These are phyloP conservation scores for Syrphus vitripennis DNA, from an alignment of 2,888 invertebrate genomes.

Conservation along the genomic window DNA sequence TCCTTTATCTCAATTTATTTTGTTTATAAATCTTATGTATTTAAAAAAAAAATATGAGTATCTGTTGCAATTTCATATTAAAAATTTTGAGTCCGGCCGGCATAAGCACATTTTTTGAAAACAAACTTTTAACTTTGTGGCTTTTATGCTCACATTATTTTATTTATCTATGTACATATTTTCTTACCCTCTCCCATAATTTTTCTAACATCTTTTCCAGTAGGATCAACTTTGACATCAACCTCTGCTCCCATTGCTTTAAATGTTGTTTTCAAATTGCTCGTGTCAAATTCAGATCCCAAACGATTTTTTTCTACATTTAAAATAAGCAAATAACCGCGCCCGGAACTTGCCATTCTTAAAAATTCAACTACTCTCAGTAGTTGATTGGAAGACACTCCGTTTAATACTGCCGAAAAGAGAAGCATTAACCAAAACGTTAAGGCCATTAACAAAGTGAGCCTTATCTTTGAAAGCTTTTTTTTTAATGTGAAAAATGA, in stretches of 20 bases:
- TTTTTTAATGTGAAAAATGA: too few species aligned
- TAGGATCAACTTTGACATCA: neutral
- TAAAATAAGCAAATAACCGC: neutral
- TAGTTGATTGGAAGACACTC: neutral
- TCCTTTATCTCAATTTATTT: too few species aligned
- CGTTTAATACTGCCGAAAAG: neutral
- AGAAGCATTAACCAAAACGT: too few species aligned
- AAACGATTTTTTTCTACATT: neutral
- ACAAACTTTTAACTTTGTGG: too few species aligned
- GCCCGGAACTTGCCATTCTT: neutral
- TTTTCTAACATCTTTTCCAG: neutral
- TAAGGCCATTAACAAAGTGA: neutral
- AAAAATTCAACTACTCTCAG: neutral
- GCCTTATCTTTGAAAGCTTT: neutral
- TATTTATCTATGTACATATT: too few species aligned
- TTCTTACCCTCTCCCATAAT: conserved; percentile 3
- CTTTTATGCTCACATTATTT: too few species aligned
- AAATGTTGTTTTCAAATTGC: neutral
- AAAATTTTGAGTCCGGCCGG: too few species aligned
- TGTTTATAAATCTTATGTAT: too few species aligned
- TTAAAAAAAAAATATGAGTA: too few species aligned
- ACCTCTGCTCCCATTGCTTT: neutral
- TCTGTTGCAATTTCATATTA: too few species aligned
- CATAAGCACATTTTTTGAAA: too few species aligned
- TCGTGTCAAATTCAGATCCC: neutral